Conservation (phyloP, 37 sponge, comb jelly and placozoan species). For the Geodia barretti region DNA sequence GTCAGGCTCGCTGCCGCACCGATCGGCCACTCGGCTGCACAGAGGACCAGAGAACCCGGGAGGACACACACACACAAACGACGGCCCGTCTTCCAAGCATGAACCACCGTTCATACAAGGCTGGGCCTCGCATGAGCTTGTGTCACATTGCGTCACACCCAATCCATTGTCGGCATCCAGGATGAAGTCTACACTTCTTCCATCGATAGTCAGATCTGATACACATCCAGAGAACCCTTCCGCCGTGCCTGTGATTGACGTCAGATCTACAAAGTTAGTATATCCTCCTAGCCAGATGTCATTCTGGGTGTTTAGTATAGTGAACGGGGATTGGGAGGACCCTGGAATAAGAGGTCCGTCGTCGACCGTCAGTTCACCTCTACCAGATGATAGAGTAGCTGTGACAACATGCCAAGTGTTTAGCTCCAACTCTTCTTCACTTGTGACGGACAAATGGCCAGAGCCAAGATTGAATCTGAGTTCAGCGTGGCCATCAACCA, state of each 20-base stretch:
- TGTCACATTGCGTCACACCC: constrained; percentile 32
- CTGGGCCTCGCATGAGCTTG: constrained; percentile 8
- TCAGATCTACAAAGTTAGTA: constrained; percentile 10
- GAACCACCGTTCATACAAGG: constrained; percentile 55
- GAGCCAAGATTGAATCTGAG: constrained; percentile 47
- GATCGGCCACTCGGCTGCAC: constrained; percentile 12
- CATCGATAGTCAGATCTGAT: constrained; percentile 13
- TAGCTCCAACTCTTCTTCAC: constrained; percentile 3
- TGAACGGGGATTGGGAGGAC: neutral
- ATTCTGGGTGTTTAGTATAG: constrained; percentile 13
- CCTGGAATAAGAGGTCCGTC: neutral
- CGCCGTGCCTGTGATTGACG: constrained; percentile 16
- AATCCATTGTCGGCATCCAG: constrained; percentile 37
- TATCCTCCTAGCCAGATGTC: constrained; percentile 58
- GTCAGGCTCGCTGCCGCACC: constrained; percentile 6
- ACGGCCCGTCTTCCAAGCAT: constrained; percentile 29
- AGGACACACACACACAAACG: constrained; percentile 47
- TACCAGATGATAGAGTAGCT: neutral
- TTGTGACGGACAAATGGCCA: neutral
- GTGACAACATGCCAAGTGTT: constrained; percentile 36
- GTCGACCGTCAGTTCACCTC: constrained; percentile 34
- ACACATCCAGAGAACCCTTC: constrained; percentile 47
- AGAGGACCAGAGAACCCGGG: constrained; percentile 28
- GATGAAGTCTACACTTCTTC: constrained; percentile 14
- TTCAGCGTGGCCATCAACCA: constrained; percentile 30